Conservation (phyloP, 35 echinoderm and acorn worm species). For the Acanthaster planci region DNA sequence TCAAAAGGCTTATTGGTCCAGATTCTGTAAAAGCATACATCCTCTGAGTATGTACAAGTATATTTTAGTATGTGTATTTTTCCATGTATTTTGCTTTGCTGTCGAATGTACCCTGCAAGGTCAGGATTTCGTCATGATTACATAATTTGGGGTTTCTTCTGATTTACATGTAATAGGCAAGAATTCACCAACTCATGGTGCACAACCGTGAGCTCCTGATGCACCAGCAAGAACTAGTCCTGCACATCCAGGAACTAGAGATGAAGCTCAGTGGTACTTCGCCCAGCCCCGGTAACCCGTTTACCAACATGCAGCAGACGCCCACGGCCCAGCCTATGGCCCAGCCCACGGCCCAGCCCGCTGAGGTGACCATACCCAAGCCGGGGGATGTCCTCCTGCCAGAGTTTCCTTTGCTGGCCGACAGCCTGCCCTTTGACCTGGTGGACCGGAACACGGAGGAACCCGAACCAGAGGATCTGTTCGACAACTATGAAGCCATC, state of each 20-base stretch:
- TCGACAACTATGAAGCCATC: slow-evolving; percentile 36
- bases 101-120: too few relatives aligned
- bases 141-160: too few relatives aligned
- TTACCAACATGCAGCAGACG: slow-evolving; percentile 44
- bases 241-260: slow-evolving; percentile 82
- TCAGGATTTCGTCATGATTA: not conserved
- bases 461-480: slow-evolving; percentile 21
- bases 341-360: too few relatives aligned
- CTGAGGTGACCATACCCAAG: slow-evolving; percentile 35
- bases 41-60: too few relatives aligned
- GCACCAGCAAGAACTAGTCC: slow-evolving; percentile 84
- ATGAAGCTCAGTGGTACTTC: slow-evolving; percentile 63
- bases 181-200: slow-evolving; percentile 89
- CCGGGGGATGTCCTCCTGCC: slow-evolving; percentile 61
- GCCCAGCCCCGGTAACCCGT: slow-evolving; percentile 77
- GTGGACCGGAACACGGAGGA: not conserved
- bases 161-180: slow-evolving; percentile 45
- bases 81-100: too few relatives aligned
- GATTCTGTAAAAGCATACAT: too few relatives aligned
- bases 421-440: slow-evolving; percentile 47
- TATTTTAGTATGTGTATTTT: too few relatives aligned
- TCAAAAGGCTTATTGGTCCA: too few relatives aligned
- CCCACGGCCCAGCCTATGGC: too few relatives aligned
- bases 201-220: slow-evolving; percentile 91
- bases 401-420: slow-evolving; percentile 71